Conservation (phyloP, 2,888 invertebrate species). For the Acrocyrtus sp. region DNA sequence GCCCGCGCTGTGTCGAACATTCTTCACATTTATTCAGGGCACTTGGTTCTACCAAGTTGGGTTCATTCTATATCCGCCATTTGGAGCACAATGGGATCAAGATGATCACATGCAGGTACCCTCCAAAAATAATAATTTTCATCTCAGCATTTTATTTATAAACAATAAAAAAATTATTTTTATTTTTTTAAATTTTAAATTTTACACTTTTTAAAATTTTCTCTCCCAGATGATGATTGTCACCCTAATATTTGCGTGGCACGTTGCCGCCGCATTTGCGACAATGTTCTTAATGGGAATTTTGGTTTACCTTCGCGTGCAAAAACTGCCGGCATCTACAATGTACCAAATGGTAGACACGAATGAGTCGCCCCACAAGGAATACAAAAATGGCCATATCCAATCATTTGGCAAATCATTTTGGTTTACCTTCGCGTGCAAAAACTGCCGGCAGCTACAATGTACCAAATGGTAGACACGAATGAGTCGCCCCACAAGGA, state of each 20-base stretch:
- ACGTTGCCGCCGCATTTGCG: constrained; percentile 57
- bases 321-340: constrained; percentile 54
- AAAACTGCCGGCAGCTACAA: constrained; percentile 53
- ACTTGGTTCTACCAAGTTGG: constrained; percentile 70
- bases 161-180: too few species aligned
- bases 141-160: not conserved
- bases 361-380: constrained; percentile 46
- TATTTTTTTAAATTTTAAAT: too few species aligned
- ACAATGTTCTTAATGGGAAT: constrained; percentile 56
- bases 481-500: constrained; percentile 40
- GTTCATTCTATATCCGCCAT: constrained; percentile 69
- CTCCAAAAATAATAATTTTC: not conserved
- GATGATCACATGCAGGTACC: constrained; percentile 65
- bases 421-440: constrained; percentile 58
- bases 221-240: constrained; percentile 67
- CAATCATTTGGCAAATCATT: too few species aligned
- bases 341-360: constrained; percentile 62
- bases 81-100: constrained; percentile 65
- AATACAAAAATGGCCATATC: constrained; percentile 36
- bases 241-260: constrained; percentile 65
- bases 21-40: constrained; percentile 68
- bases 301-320: constrained; percentile 57
- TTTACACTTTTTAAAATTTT: too few species aligned
- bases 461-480: constrained; percentile 62
- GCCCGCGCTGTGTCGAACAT: constrained; percentile 66